phyloP scores from a whole-genome alignment of 2,113 vertebrate species.

The Nycticryphes semicollaris region DNA sequence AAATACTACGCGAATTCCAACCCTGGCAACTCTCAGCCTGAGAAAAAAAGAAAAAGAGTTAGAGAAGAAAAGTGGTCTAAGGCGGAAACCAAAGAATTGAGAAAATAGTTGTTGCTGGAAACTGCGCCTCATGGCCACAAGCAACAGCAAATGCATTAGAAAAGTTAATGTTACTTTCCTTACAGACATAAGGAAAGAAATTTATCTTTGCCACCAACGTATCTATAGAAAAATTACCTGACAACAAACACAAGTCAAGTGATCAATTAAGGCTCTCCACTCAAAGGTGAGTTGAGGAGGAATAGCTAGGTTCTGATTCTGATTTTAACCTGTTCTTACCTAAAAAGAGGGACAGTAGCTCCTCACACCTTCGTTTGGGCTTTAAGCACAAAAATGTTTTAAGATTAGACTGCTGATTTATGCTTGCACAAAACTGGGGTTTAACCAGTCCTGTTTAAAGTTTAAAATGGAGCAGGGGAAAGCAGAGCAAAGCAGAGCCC shows the following conservation, averaged over 20 bases:
- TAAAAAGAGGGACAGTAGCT: background rate
- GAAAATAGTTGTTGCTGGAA: background rate
- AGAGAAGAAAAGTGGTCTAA: background rate
- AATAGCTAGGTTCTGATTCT: background rate
- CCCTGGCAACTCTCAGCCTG: background rate
- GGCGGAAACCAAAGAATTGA: background rate
- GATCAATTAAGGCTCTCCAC: background rate
- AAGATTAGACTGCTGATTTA: background rate
- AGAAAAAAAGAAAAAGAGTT: background rate
- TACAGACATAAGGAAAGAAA: background rate
- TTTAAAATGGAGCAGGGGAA: background rate
- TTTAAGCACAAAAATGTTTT: background rate
- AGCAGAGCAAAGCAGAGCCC: background rate
- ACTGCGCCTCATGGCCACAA: accelerated
- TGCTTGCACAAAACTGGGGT: background rate
- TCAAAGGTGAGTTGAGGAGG: background rate
- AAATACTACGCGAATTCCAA: background rate
- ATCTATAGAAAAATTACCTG: background rate
- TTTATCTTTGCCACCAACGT: background rate
- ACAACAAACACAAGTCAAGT: background rate
- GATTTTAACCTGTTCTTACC: background rate
- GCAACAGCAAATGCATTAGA: background rate
- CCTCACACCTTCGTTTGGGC: background rate
- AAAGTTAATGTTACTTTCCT: background rate
- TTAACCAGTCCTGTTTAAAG: background rate